Conservation (phyloP, 2,888 invertebrate genomes). For the Sesia apiformis region DNA sequence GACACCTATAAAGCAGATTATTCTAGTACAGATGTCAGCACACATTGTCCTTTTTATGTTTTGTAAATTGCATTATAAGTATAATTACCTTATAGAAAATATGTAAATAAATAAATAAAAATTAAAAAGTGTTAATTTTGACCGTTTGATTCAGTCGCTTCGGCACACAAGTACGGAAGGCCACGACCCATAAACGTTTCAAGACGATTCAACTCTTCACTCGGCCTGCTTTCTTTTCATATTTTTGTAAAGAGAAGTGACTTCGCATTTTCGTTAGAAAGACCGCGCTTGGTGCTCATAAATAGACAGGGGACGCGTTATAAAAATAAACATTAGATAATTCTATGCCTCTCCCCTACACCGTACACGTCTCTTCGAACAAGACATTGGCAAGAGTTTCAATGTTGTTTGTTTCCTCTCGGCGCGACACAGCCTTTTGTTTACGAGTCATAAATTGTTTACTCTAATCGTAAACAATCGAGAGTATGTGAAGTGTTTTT, state of each 20-base stretch:
- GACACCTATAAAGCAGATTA: no score
- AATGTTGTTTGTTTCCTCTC: not conserved
- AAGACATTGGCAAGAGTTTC: not conserved
- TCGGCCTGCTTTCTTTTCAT: constrained; percentile 40
- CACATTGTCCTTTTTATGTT: no score
- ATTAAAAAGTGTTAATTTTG: not conserved
- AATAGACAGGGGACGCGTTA: constrained; percentile 16
- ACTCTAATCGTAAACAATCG: not conserved
- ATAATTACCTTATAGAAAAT: no score
- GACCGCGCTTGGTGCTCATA: constrained; percentile 12
- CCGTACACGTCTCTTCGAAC: constrained; percentile 1
- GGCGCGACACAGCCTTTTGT: not conserved
- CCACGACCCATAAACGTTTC: constrained; percentile 34
- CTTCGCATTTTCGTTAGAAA: constrained; percentile 35
- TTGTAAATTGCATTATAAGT: no score
- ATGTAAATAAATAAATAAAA: no score
- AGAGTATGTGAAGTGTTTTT: not conserved
- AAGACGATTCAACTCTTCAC: constrained; percentile 29
- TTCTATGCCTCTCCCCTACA: constrained; percentile 13
- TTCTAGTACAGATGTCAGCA: no score
- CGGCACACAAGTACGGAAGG: constrained; percentile 25
- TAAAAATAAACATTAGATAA: constrained; percentile 34
- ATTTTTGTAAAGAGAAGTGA: constrained; percentile 40
- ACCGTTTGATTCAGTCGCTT: not conserved
- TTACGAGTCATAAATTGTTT: not conserved